Evolutionary conservation across 1,140 invertebrate species (phyloP).

Genomic region (Solen grandis): DNA sequence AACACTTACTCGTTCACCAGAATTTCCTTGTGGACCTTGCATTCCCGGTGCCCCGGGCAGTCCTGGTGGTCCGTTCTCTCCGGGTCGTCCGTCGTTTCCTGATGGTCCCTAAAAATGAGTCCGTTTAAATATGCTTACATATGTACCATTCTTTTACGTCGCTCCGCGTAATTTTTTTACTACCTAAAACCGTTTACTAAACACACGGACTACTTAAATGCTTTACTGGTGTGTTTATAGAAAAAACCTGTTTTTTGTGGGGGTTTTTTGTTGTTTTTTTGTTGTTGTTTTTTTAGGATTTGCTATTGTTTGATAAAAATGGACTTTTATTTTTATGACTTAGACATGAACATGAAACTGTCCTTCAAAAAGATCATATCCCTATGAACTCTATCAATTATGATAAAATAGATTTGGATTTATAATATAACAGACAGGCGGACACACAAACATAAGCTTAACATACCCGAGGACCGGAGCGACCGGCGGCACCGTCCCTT

Average conservation of each 20-base stretch:
- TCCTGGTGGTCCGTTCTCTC: conserved; percentile 73
- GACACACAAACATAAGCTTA: not conserved
- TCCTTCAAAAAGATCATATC: not conserved
- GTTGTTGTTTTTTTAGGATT: not conserved
- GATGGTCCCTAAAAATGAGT: conserved; percentile 64
- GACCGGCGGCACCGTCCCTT: conserved; percentile 88
- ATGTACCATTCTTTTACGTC: not conserved
- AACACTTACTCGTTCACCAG: conserved; percentile 71
- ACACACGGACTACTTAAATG: not conserved
- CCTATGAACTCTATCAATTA: not conserved
- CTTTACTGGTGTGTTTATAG: not conserved
- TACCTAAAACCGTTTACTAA: not conserved
- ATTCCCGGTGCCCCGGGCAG: conserved; percentile 67
- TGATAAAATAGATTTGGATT: not conserved
- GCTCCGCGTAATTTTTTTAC: too few relatives aligned
- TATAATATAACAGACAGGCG: too few relatives aligned
- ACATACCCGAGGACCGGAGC: conserved; percentile 86
- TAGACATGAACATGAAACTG: not conserved
- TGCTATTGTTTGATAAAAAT: not conserved
- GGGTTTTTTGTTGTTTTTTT: not conserved
- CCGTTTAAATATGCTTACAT: not conserved
- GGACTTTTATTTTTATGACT: not conserved
- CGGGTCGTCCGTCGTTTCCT: conserved; percentile 73
- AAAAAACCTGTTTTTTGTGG: not conserved
- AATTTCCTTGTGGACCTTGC: conserved; percentile 70